These are phyloP conservation scores for Holacanthus passer DNA, from an alignment of 2,113 vertebrate species.

Conservation along the genomic window DNA sequence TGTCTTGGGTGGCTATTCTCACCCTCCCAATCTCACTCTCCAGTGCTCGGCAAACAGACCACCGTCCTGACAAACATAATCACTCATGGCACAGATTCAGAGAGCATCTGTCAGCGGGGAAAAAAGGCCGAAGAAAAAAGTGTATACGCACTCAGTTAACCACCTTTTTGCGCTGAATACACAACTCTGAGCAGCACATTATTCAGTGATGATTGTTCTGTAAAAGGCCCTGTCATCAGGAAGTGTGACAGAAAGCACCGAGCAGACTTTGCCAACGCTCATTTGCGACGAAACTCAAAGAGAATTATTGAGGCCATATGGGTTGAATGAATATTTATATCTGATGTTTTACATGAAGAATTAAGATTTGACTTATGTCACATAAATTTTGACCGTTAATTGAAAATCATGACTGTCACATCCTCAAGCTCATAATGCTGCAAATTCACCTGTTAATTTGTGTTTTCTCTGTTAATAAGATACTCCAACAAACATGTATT, in stretches of 20 bases:
- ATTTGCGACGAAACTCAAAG: constrained; percentile 45
- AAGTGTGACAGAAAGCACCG: constrained; percentile 14
- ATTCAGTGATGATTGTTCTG: constrained; percentile 51
- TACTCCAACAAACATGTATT: background rate
- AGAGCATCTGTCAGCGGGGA: constrained; percentile 57
- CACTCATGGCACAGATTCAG: constrained; percentile 54
- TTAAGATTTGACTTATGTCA: constrained; percentile 31
- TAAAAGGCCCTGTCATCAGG: constrained; percentile 38
- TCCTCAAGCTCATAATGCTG: background rate
- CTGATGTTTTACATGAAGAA: constrained; percentile 41
- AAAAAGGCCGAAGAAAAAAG: constrained; percentile 17
- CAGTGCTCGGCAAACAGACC: constrained; percentile 71
- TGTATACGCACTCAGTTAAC: constrained; percentile 38
- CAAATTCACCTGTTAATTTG: background rate
- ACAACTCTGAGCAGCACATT: constrained; percentile 43
- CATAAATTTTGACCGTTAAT: constrained; percentile 15
- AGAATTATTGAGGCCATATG: constrained; percentile 43
- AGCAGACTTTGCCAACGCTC: constrained; percentile 3
- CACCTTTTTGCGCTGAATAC: constrained; percentile 45
- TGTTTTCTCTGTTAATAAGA: background rate
- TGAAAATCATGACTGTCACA: background rate
- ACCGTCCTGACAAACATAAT: constrained; percentile 72
- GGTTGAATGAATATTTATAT: constrained; percentile 50
- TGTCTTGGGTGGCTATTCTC: constrained; percentile 66
- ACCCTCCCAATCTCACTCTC: constrained; percentile 70